Percentiles rank a stretch among this genome's conserved stretches.
Evolutionary conservation across 2,888 invertebrate species (phyloP).

Genomic region (Ornithoptera priamus): DNA sequence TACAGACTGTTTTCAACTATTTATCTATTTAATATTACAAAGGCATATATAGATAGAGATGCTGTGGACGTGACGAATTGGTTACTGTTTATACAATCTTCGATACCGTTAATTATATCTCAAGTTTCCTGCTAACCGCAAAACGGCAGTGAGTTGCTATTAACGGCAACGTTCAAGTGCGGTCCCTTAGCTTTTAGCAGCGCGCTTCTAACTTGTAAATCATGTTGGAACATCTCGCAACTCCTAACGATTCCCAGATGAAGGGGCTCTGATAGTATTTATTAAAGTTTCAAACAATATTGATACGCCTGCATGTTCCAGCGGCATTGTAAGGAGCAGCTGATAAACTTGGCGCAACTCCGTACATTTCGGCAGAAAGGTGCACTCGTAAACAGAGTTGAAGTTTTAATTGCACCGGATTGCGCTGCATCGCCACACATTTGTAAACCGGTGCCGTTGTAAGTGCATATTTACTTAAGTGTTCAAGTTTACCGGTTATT

Average conservation of each 20-base stretch:
- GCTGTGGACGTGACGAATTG: too few species aligned
- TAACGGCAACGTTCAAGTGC: neutral
- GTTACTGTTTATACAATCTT: too few species aligned
- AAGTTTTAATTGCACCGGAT: constrained; percentile 75
- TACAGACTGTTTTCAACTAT: too few species aligned
- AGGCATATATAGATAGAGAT: too few species aligned
- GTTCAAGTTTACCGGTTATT: constrained; percentile 28
- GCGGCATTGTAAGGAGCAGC: constrained; percentile 60
- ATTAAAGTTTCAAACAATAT: constrained; percentile 57
- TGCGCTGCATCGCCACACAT: constrained; percentile 49
- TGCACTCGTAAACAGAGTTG: constrained; percentile 62
- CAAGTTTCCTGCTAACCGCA: neutral
- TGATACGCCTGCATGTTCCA: constrained; percentile 45
- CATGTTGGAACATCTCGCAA: neutral
- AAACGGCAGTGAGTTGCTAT: constrained; percentile 1
- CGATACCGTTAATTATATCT: neutral
- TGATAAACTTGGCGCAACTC: constrained; percentile 53
- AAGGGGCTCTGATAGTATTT: constrained; percentile 50
- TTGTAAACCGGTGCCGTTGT: constrained; percentile 33
- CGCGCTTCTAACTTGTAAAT: neutral
- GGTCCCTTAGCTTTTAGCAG: neutral
- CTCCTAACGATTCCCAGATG: constrained; percentile 20
- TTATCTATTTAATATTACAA: too few species aligned
- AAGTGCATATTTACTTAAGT: constrained; percentile 30
- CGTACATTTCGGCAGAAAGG: constrained; percentile 64